Base-by-base conservation (phyloP, 2,888 invertebrate genomes). In the Halictus ligatus region DNA sequence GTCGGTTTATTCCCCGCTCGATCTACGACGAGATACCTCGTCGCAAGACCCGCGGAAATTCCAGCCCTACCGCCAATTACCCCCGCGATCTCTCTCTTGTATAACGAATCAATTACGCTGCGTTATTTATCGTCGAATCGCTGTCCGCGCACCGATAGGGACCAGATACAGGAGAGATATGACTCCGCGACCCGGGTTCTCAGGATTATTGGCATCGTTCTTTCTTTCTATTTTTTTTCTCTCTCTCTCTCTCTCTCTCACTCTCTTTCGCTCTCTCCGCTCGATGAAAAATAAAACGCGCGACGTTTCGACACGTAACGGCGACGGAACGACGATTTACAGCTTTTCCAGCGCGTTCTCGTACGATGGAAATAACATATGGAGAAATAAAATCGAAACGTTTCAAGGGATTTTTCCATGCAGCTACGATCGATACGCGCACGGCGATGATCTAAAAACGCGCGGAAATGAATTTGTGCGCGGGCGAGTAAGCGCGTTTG, bases 41-140 rank as follows among this genome's bases (percentile, higher is more conserved):
- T 40, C 35, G 78, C n/a, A 15, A 13, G 1, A 7, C n/a, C 35
- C 25, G 35, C 46, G 21, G 46, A 77, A 77, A 77, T 77, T 75
- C 74, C 67, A 46, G 43, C 73, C 48, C 48, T 29, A 35, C n/a
- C 10, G 29, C 58, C 77, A 75, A 74, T 88, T 73, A 72, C 50
- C 43, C 73, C 73, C 13, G 13, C 46, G 74, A 83, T 74, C 78
- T 35, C 35, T 35, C 35, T 71, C 54, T 75, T n/a, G 69, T 43
- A 43, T 40, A 60, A 46, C 58, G 60, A 81, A 81, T 83, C 71
- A 69, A 40, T 69, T 69, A 40, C 40, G n/a, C n/a, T 21, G 80
- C 74, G 78, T 88, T 81, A 88, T 81, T 85, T 80, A 83, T 80
- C 46, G 74, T 85, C 71, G 73, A 82, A 87, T 69, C 75, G 54